Evolutionary conservation across 2,888 invertebrate genomes (phyloP), one percentile per base, ranked within the genome.

Genomic region (Chironomus riparius): DNA sequence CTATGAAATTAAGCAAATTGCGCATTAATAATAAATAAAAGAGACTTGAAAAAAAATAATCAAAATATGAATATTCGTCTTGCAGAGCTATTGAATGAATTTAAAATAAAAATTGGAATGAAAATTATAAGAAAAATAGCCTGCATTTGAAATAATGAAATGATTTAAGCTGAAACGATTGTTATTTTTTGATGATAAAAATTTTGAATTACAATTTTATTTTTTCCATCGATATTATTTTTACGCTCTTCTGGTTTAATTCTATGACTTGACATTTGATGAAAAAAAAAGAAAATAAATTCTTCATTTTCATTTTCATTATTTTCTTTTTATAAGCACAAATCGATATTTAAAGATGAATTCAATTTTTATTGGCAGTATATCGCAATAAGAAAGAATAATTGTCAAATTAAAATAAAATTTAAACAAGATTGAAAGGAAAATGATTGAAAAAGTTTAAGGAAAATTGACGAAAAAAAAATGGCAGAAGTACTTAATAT

Each of bases 161-260:
- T 65, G 65, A 65, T 65, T 65, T 65, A 65, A 65, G 65, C 65
- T 65, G 21, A 65, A 13, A 18, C 18, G 56, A 56, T 18, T 56
- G n/a, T 56, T 56, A 56, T 56, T 56, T n/a, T n/a, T 50, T 70
- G 47, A 47, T 72, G 61, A 72, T 70, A 15, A 15, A n/a, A 73
- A 56, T 73, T 48, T 68, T 74, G 65, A 62, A 62, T 74, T 48
- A 18, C 22, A 47, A 47, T 68, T 68, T 56, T 24, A n/a, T n/a
- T 56, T n/a, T 24, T 50, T 15, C 18, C 10, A 1, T 38, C 4
- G 38, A 38, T 15, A n/a, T n/a, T 15, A 65, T 47, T 21, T 18
- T 74, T 68, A n/a, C 21, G 47, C 47, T 74, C 74, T 74, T 74
- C 74, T 74, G 74, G 74, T 74, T 74, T 74, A 21, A 22, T 68